A percentile compares a stretch with the other conserved stretches of the same genome.
These are phyloP conservation scores for Athene cunicularia DNA, from an alignment of 2,113 vertebrate genomes.

Conservation along the genomic window DNA sequence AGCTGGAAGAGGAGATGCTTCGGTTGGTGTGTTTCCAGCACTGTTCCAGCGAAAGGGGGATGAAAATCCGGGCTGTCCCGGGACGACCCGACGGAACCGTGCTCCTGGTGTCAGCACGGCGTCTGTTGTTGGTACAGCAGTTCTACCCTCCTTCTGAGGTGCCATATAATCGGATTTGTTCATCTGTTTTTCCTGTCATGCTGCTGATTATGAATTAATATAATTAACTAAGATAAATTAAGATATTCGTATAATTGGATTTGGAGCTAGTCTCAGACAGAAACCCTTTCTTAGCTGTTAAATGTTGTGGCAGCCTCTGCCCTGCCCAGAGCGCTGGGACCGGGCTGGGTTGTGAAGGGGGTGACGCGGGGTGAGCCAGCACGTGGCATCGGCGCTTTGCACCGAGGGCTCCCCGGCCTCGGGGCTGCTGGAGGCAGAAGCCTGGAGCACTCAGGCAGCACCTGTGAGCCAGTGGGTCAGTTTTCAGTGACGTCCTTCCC, in stretches of 20 bases:
- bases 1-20: not conserved
- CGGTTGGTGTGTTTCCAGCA: not conserved
- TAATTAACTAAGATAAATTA: slow-evolving; percentile 1
- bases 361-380: too few species aligned
- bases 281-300: not conserved
- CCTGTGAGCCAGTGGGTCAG: not conserved
- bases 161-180: not conserved
- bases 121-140: not conserved
- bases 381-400: accelerated
- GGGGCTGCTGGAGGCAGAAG: not conserved
- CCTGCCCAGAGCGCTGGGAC: accelerated
- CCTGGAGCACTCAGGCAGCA: accelerated
- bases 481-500: not conserved
- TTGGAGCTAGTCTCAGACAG: not conserved
- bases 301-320: not conserved
- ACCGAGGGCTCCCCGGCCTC: not conserved
- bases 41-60: not conserved
- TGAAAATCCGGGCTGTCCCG: not conserved
- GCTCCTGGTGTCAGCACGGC: not conserved
- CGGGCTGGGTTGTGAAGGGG: not conserved
- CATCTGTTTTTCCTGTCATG: not conserved
- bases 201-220: not conserved
- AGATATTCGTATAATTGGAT: not conserved
- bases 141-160: not conserved
- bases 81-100: not conserved